These are phyloP conservation scores for Streptopelia turtur DNA, from an alignment of 2,797 vertebrate genomes.

Conservation along the genomic window DNA sequence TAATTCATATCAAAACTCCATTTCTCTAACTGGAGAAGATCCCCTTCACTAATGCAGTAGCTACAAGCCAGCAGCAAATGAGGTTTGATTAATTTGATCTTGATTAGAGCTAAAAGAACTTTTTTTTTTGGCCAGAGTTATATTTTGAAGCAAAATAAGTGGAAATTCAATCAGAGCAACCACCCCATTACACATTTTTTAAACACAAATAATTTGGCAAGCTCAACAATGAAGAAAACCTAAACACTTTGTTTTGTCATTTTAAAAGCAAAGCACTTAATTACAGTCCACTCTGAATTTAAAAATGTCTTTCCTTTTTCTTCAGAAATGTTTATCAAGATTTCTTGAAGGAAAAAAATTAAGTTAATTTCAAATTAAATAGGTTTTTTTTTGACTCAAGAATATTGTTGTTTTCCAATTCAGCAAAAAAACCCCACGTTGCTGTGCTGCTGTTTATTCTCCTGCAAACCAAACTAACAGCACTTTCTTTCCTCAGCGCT, in stretches of 20 bases:
- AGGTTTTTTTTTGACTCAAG: rapidly evolving
- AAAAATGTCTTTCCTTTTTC: background rate
- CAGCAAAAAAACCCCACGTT: rapidly evolving
- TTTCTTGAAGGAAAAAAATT: background rate
- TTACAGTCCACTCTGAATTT: background rate
- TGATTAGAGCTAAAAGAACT: background rate
- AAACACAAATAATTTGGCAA: background rate
- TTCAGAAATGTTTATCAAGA: background rate
- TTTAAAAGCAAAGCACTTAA: background rate
- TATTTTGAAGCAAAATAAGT: background rate
- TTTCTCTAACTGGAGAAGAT: background rate
- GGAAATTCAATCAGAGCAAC: background rate
- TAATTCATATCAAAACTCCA: background rate
- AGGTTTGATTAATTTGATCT: background rate
- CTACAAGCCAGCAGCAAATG: background rate
- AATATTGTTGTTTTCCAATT: background rate
- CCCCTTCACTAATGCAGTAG: background rate
- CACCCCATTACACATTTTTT: background rate
- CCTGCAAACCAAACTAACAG: background rate
- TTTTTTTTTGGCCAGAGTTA: background rate
- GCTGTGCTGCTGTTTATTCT: background rate
- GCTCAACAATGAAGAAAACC: background rate
- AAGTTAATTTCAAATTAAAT: background rate
- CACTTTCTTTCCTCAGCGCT: background rate
- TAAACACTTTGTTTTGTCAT: background rate